Percentiles rank a stretch among this genome's conserved stretches.
These are phyloP conservation scores for Deroplatys truncata DNA, from an alignment of 2,888 invertebrate genomes.

Conservation along the genomic window DNA sequence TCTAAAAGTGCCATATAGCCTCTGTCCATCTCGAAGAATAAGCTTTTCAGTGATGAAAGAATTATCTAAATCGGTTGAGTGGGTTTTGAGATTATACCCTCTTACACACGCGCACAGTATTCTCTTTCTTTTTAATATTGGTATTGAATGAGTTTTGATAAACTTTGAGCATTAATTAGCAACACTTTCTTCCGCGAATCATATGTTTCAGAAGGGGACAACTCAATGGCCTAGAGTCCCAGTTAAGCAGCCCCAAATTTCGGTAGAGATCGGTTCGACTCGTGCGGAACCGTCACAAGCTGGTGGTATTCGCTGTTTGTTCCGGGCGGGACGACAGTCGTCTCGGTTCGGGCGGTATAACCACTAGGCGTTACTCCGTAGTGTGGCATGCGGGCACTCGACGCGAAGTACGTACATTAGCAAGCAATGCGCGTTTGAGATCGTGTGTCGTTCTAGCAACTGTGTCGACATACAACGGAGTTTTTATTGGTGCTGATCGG, in stretches of 20 bases:
- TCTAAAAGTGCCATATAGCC: no score
- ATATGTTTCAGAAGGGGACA: background rate
- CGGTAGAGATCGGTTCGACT: background rate
- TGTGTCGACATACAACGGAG: background rate
- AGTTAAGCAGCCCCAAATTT: background rate
- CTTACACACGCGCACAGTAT: no score
- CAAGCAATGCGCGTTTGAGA: background rate
- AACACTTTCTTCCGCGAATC: background rate
- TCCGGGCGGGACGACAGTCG: background rate
- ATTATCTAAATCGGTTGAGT: no score
- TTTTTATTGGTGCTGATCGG: background rate
- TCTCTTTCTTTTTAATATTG: no score
- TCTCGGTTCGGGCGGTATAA: background rate
- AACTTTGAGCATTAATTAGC: no score
- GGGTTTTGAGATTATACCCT: no score
- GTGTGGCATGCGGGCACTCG: background rate
- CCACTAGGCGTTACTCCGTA: background rate
- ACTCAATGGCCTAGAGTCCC: background rate
- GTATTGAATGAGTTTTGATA: no score
- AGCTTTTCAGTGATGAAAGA: no score
- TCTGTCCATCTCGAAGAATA: no score
- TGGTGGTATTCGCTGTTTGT: background rate
- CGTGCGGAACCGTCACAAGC: background rate
- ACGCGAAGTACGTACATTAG: background rate
- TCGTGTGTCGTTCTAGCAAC: background rate